phyloP scores from a whole-genome alignment of 2,797 vertebrate genomes.

The Odontamblyopus lacepedii region DNA sequence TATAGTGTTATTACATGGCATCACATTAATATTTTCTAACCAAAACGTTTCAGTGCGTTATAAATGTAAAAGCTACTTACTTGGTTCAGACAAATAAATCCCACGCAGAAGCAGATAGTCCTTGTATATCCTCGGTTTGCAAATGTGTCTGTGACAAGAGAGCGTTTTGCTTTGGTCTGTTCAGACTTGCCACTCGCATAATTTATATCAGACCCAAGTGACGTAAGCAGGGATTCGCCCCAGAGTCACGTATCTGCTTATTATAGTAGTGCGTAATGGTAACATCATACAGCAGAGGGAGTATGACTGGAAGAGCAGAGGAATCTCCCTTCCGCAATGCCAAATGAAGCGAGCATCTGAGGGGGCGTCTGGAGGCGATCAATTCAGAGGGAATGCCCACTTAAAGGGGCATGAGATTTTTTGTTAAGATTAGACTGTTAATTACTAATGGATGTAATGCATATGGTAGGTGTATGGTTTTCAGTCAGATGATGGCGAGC shows the following conservation, averaged over 20 bases:
- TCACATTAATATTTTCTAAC: background rate
- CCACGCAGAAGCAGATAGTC: constrained; percentile 63
- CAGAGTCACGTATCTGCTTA: constrained; percentile 69
- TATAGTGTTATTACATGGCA: background rate
- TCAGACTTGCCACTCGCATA: constrained; percentile 43
- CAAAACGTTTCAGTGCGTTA: background rate
- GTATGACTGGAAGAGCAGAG: constrained; percentile 67
- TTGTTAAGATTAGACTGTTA: background rate
- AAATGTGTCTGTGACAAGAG: constrained; percentile 23
- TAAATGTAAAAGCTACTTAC: constrained; percentile 54
- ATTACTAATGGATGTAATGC: background rate
- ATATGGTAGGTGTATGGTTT: background rate
- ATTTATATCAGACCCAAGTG: constrained; percentile 74
- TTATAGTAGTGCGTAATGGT: constrained; percentile 73
- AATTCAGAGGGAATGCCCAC: constrained; percentile 59
- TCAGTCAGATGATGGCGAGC: background rate
- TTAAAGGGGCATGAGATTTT: constrained; percentile 1
- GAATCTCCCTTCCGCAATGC: constrained; percentile 75
- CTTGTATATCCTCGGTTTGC: constrained; percentile 47
- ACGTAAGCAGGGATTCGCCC: constrained; percentile 80
- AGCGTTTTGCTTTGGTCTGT: constrained; percentile 52
- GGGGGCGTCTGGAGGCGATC: constrained; percentile 55
- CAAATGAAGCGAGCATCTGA: constrained; percentile 62
- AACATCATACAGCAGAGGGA: constrained; percentile 63
- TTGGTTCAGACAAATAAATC: constrained; percentile 41